Evolutionary conservation across 2,113 vertebrate species (phyloP).

Genomic region (Carassius carassius): DNA sequence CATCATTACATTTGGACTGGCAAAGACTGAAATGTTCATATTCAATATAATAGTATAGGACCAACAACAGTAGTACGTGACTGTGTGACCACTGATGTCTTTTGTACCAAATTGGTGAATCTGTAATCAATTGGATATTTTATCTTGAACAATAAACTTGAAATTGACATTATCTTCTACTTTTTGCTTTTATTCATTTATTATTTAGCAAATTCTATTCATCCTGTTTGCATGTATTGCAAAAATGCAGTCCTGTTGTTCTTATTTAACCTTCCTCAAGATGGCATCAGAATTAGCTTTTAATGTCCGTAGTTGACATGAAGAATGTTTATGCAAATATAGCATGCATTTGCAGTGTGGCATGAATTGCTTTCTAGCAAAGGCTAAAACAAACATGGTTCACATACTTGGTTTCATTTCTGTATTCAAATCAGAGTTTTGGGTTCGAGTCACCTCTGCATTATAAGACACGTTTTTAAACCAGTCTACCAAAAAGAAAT

Average conservation of each 20-base stretch:
- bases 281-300: background rate
- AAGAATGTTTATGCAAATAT: background rate
- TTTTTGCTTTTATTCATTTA: background rate
- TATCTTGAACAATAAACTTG: slow-evolving; percentile 18
- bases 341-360: background rate
- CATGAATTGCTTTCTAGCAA: background rate
- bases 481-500: background rate
- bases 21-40: slow-evolving; percentile 14
- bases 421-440: background rate
- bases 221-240: background rate
- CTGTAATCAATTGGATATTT: background rate
- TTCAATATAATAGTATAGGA: background rate
- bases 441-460: background rate
- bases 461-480: background rate
- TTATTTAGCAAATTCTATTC: background rate
- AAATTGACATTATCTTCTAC: background rate
- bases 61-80: background rate
- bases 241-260: background rate
- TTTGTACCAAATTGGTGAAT: slow-evolving; percentile 16
- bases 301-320: background rate
- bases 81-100: background rate
- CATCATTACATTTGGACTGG: background rate
- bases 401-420: background rate
- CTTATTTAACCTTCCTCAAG: background rate
- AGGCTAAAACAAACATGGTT: background rate